These are phyloP conservation scores for Aphelenchoides avenae DNA, from an alignment of 1,140 invertebrate species.

Conservation along the genomic window DNA sequence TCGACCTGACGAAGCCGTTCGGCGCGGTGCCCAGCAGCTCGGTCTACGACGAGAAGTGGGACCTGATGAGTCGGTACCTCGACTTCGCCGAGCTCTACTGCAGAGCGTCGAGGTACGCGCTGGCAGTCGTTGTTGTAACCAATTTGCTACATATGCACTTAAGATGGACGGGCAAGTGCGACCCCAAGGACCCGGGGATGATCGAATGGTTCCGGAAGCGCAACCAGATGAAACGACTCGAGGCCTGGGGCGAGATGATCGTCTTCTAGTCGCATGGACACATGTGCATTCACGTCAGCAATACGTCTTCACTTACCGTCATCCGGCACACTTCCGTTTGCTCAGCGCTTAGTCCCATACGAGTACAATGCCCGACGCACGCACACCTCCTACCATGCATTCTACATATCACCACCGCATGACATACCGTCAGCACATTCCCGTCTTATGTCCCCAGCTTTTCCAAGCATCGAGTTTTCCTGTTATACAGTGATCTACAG, in stretches of 20 bases:
- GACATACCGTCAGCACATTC: too few species aligned
- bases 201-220: constrained; percentile 45
- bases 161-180: constrained; percentile 55
- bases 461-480: too few species aligned
- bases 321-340: too few species aligned
- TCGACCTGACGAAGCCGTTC: constrained; percentile 27
- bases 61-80: constrained; percentile 43
- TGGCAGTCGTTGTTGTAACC: neutral
- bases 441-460: too few species aligned
- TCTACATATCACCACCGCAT: too few species aligned
- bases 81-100: constrained; percentile 55
- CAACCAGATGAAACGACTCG: constrained; percentile 40
- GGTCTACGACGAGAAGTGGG: constrained; percentile 48
- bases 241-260: constrained; percentile 51
- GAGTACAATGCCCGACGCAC: too few species aligned
- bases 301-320: too few species aligned
- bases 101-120: constrained; percentile 41
- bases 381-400: too few species aligned
- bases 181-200: constrained; percentile 50
- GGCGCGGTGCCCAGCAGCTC: neutral
- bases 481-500: too few species aligned
- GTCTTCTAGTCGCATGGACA: constrained; percentile 44
- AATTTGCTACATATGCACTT: constrained; percentile 1
- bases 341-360: too few species aligned
- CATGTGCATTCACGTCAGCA: too few species aligned